phyloP scores from a whole-genome alignment of 2,888 invertebrate species.

The Andrena fulva region DNA sequence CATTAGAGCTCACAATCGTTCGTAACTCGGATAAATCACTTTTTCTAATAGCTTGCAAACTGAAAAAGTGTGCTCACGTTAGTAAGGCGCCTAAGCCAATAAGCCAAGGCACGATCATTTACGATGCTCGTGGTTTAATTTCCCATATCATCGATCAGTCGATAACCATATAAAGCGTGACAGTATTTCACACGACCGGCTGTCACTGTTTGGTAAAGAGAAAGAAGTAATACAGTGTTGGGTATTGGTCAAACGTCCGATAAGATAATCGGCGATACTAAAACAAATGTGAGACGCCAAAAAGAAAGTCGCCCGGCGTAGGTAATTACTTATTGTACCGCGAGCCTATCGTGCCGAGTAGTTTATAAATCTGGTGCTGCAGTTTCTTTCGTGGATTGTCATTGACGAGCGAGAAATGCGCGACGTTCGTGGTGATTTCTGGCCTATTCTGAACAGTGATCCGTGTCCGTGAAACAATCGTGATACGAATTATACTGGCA shows the following conservation, averaged over 20 bases:
- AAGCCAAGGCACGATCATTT: neutral
- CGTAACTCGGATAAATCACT: too few species aligned
- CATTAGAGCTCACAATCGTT: too few species aligned
- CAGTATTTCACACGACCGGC: neutral
- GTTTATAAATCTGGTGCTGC: neutral
- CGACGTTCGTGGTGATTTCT: neutral
- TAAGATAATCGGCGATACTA: conserved; percentile 61
- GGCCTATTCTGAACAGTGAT: conserved; percentile 16
- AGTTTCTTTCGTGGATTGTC: neutral
- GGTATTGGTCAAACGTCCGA: conserved; percentile 38
- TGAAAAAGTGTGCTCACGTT: too few species aligned
- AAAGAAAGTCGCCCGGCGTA: conserved; percentile 9
- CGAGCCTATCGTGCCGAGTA: neutral
- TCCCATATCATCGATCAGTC: neutral
- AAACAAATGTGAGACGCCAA: conserved; percentile 32
- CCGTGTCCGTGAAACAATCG: conserved; percentile 33
- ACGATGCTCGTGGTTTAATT: neutral
- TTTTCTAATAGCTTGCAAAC: too few species aligned
- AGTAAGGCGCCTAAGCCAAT: too few species aligned
- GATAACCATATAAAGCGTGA: neutral
- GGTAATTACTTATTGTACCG: conserved; percentile 2
- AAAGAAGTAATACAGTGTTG: conserved; percentile 1
- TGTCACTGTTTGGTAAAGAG: conserved; percentile 2
- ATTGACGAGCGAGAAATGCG: neutral
- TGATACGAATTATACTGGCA: conserved; percentile 7